phyloP scores from a whole-genome alignment of 2,888 invertebrate genomes.

The Odontocolon sp. region DNA sequence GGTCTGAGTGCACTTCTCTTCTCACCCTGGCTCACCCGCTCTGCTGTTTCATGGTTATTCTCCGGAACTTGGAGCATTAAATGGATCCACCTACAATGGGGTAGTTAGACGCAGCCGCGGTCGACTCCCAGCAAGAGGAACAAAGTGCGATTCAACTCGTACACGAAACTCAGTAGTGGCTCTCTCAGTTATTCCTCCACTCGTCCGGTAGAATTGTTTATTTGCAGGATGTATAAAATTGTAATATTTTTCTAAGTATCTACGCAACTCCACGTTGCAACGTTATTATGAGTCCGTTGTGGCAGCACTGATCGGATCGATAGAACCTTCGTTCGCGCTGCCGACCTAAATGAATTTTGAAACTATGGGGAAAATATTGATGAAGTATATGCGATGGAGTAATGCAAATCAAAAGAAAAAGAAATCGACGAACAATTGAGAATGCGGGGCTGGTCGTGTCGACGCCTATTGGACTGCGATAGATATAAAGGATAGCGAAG shows the following conservation, averaged over 20 bases:
- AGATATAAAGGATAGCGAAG: slow-evolving; percentile 8
- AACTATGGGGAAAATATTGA: slow-evolving; percentile 13
- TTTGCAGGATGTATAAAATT: neutral
- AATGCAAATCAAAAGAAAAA: slow-evolving; percentile 7
- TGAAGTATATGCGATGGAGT: neutral
- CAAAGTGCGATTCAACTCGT: neutral
- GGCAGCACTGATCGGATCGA: neutral
- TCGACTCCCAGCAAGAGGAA: neutral
- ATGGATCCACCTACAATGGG: neutral
- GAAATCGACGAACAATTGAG: slow-evolving; percentile 39
- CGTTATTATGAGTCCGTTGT: neutral
- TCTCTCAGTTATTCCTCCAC: neutral
- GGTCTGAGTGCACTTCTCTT: neutral
- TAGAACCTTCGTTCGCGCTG: neutral
- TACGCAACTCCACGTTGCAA: neutral
- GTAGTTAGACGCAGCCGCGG: neutral
- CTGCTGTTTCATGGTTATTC: neutral
- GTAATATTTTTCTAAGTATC: too few species aligned
- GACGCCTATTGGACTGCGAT: neutral
- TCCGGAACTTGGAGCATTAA: slow-evolving; percentile 28
- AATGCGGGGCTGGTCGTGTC: too few species aligned
- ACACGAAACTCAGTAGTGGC: neutral
- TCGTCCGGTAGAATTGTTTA: neutral
- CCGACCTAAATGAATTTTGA: slow-evolving; percentile 8
- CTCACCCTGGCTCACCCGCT: neutral